Evolutionary conservation across 2,888 invertebrate species (phyloP), one percentile per base, ranked within the genome.

Genomic region (Margaritifera margaritifera): DNA sequence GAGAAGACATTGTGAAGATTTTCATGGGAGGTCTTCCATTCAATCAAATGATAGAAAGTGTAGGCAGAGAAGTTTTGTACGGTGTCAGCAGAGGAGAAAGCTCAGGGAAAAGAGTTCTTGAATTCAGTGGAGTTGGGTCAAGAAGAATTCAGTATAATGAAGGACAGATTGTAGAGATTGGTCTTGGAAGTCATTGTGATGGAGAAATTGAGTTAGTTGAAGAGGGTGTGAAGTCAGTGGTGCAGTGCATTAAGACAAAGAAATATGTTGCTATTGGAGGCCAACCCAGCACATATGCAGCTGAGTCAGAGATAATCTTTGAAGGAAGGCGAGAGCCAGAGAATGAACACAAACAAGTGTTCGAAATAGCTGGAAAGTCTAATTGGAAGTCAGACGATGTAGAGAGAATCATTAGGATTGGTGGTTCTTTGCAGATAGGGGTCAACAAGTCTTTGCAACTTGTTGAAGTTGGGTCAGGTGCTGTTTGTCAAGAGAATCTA

Each of bases 401-500:
- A 60, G 64, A 67, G 22, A 62, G 11, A 42, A 8, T 42, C 2
- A 2, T 42, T 42, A 42, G 42, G 42, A 42, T 42, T 42, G 42
- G 42, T 42, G 42, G 42, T 42, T 42, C 42, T 42, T 15, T 42
- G 42, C 42, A 42, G 42, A 42, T 42, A 42, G 4, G 11, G 42
- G 42, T 15, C 42, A 42, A 42, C 42, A 42, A 42, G 42, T 42
- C 42, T 42, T 42, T 42, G 42, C 42, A 69, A 50, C 69, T 63
- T 69, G 68, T 76, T 22, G 63, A 73, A 52, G 63, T 76, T 50
- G 72, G 67, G 4, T 25, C 69, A 24, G 67, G 69, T 24, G 24
- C 56, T 5, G 57, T 55, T 27, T 76, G 73, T 71, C 55, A 62
- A 24, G 62, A 64, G 27, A 57, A 64, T 56, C 27, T 76, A 2